Evolutionary conservation across 2,888 invertebrate species (phyloP).

Genomic region (Stenoptilia bipunctidactyla): DNA sequence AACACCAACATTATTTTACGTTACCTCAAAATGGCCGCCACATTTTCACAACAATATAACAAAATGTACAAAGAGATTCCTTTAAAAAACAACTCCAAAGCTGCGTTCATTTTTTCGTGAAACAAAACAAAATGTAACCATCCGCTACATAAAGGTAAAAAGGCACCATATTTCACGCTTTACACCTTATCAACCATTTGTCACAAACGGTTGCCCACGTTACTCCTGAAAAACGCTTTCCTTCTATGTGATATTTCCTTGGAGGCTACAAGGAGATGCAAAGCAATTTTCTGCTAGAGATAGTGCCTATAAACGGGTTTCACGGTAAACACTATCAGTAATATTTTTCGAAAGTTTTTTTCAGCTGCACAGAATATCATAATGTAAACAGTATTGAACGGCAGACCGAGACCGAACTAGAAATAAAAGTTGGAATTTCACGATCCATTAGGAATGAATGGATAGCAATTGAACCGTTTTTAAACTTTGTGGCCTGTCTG

Average conservation of each 20-base stretch:
- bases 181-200: constrained; percentile 24
- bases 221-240: constrained; percentile 31
- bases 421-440: constrained; percentile 25
- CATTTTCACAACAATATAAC: too few relatives aligned
- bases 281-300: constrained; percentile 64
- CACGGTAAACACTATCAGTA: constrained; percentile 1
- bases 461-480: constrained; percentile 26
- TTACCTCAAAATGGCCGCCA: too few relatives aligned
- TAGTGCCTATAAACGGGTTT: constrained; percentile 47
- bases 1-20: too few relatives aligned
- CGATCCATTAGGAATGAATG: constrained; percentile 34
- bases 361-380: constrained; percentile 4
- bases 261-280: too few relatives aligned
- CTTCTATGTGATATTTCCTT: constrained; percentile 54
- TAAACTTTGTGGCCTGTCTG: not conserved
- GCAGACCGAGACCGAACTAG: constrained; percentile 20
- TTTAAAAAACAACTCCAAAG: too few relatives aligned
- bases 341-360: not conserved
- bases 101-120: too few relatives aligned
- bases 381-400: constrained; percentile 19
- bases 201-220: constrained; percentile 28
- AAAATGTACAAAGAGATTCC: too few relatives aligned
- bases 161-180: constrained; percentile 5
- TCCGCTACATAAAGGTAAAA: too few relatives aligned
- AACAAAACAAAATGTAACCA: too few relatives aligned